Evolutionary conservation across 1,140 invertebrate genomes (phyloP).

Genomic region (Batillaria attramentaria): DNA sequence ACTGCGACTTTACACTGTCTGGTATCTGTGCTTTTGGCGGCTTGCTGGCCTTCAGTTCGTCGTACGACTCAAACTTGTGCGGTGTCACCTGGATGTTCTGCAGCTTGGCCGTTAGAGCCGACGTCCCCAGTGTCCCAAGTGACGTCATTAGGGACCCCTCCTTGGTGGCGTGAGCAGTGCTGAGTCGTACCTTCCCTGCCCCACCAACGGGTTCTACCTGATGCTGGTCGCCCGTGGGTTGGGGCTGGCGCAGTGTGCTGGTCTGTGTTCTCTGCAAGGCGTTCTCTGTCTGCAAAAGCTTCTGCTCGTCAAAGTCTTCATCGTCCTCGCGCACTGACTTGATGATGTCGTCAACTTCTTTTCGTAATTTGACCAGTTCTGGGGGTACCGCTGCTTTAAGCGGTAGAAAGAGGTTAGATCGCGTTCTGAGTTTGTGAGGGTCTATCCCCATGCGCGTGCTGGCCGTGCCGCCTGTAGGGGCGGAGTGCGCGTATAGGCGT

Average conservation of each 20-base stretch:
- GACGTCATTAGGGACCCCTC: neutral
- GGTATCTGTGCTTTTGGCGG: conserved; percentile 57
- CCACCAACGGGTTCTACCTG: neutral
- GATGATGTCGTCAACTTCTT: conserved; percentile 63
- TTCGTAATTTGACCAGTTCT: conserved; percentile 54
- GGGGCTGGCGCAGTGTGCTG: conserved; percentile 12
- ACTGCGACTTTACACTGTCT: conserved; percentile 46
- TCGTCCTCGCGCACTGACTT: conserved; percentile 55
- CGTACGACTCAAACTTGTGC: conserved; percentile 50
- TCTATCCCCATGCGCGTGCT: conserved; percentile 42
- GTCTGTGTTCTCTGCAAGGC: neutral
- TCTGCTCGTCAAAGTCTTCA: conserved; percentile 36
- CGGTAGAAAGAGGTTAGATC: conserved; percentile 60
- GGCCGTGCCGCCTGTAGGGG: conserved; percentile 53
- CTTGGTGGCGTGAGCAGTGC: neutral
- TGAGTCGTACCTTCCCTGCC: neutral
- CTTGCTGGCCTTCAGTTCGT: conserved; percentile 53
- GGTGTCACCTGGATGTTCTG: neutral
- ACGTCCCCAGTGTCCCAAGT: no score
- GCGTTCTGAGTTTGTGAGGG: conserved; percentile 44
- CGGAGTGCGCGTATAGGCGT: conserved; percentile 56
- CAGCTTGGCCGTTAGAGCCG: neutral
- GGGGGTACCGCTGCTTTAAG: conserved; percentile 57
- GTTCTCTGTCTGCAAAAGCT: conserved; percentile 21
- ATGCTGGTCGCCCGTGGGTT: neutral